Evolutionary conservation across 1,140 invertebrate species (phyloP).

Genomic region (Phymorhynchus buccinoides): DNA sequence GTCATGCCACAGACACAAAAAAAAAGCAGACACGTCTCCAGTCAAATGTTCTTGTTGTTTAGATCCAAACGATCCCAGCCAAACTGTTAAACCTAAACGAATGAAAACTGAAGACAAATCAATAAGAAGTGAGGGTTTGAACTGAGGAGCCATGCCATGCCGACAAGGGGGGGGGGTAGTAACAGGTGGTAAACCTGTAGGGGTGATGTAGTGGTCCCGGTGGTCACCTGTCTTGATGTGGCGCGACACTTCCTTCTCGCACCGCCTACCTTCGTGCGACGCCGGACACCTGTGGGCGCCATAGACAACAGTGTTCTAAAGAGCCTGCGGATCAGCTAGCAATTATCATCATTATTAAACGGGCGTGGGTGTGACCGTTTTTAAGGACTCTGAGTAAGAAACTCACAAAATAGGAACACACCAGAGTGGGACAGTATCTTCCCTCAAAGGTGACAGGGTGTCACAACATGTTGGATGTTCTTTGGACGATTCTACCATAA

Average conservation of each 20-base stretch:
- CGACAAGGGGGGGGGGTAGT: neutral
- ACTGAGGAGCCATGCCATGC: conserved; percentile 37
- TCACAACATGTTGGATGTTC: too few species aligned
- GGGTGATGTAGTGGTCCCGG: neutral
- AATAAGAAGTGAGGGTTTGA: neutral
- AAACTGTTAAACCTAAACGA: neutral
- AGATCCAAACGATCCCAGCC: neutral
- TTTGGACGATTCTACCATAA: too few species aligned
- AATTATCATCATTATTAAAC: neutral
- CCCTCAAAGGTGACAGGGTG: too few species aligned
- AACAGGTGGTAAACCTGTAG: conserved; percentile 30
- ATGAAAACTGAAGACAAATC: neutral
- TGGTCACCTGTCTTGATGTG: conserved; percentile 37
- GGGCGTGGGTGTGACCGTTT: too few species aligned
- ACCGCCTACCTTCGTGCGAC: conserved; percentile 38
- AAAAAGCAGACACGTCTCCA: neutral
- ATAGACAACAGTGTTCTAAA: conserved; percentile 13
- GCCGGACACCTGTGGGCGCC: conserved; percentile 26
- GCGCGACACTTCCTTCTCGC: conserved; percentile 34
- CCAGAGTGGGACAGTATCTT: too few species aligned
- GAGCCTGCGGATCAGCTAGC: too few species aligned
- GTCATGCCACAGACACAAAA: conserved; percentile 1
- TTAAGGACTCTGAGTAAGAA: too few species aligned
- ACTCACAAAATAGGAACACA: too few species aligned
- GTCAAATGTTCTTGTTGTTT: neutral